Base-by-base conservation (phyloP, 2,888 invertebrate genomes). In the Drosophila peninsularis region DNA sequence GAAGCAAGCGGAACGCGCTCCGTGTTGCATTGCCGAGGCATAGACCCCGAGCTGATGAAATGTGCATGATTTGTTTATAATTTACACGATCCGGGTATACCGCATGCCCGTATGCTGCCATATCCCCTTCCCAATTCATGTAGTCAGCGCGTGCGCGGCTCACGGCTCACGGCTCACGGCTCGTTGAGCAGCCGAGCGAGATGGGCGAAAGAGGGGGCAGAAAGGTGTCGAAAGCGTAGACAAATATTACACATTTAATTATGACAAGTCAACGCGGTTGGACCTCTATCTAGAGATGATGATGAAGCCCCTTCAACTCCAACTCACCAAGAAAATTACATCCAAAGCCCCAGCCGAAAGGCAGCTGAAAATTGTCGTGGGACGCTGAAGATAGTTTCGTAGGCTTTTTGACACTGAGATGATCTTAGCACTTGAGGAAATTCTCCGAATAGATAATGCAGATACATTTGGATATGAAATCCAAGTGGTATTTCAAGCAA, bases 241-340 rank as follows among this genome's bases (percentile, higher is more conserved):
- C 71, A 82, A 87, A 83, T 73, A 83, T 88, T 85, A 83, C 86
- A 85, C 77, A 77, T 83, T 82, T 83, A 85, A 88, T 83, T 83
- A 88, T 75, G 82, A 85, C 81, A 84, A 80, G 83, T 62, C 69
- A 68, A 62, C 45, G 62, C 30, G 45, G 37, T 58, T 32, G 57
- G 44, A 49, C 55, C 62, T 30, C 49, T 36, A 37, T 47, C 30
- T 57, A 54, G 62, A 47, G 45, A 47, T 47, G 45, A 60, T 42
- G 44, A 60, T 44, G 65, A 52, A 53, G 58, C 44, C 41, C 62
- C 67, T 71, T 56, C 49, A 50, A 30, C 61, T 57, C 62, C 70
- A 74, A 78, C 75, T 62, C 69, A 72, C 30, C 30, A 55, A 47
- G 57, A 68, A 68, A 62, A 64, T 68, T 77, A 54, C 44, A 61